Evolutionary conservation across 2,888 invertebrate genomes (phyloP).

Genomic region (Agrotis segetum): DNA sequence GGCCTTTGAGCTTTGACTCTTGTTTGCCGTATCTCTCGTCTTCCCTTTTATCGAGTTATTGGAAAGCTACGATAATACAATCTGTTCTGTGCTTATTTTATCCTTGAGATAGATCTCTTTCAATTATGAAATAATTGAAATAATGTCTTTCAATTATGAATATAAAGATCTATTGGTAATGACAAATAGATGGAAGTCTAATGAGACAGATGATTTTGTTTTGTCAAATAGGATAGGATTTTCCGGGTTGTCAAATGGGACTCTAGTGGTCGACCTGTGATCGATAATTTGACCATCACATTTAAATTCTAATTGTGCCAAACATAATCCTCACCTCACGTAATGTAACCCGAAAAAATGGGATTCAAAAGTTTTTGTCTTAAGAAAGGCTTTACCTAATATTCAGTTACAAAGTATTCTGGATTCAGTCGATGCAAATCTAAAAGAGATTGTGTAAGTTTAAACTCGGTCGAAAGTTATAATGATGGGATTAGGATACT

Average conservation of each 20-base stretch:
- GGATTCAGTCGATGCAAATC: neutral
- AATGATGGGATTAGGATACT: neutral
- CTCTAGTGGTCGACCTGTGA: no score
- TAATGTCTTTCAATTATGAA: no score
- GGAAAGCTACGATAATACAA: neutral
- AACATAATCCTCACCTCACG: no score
- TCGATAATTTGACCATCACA: no score
- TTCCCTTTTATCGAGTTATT: neutral
- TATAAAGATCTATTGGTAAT: no score
- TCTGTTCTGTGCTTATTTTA: neutral
- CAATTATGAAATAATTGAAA: no score
- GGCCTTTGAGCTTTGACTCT: conserved; percentile 1
- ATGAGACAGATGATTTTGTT: neutral
- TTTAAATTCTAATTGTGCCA: no score
- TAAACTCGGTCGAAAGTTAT: neutral
- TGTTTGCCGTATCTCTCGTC: neutral
- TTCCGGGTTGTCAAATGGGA: neutral
- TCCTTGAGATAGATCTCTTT: no score
- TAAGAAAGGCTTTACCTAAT: no score
- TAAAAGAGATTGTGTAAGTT: neutral
- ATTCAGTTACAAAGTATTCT: neutral
- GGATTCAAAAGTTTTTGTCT: no score
- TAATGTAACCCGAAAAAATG: no score
- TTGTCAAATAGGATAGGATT: neutral
- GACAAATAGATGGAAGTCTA: no score